Base-by-base conservation (phyloP, 2,113 vertebrate species). In the Pionites leucogaster region DNA sequence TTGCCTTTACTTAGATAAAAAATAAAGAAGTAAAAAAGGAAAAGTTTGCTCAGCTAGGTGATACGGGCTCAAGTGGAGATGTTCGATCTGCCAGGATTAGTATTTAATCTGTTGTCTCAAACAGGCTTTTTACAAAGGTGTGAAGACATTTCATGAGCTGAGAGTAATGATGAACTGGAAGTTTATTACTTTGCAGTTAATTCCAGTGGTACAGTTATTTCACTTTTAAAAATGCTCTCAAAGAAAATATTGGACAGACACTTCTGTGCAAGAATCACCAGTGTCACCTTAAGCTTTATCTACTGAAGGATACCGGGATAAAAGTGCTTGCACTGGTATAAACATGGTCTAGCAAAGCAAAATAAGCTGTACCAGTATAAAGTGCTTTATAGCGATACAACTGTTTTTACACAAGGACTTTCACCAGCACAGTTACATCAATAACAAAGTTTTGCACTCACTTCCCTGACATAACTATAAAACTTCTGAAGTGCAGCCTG, bases 1-100 rank as follows among this genome's bases (percentile, higher is more conserved):
- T 96, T 97, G 86, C 90, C 91, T 94, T 90, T 75, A 92, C 87
- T 95, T 92, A 80, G 69, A 81, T 92, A 52, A 92, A 93, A 95
- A 96, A 79, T 44, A 20, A 15, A 46, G 10, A 13, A 17, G 15
- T 23, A 35, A 19, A 8, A 52, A 37, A 28, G 77, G 59, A 53
- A 9, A 77, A 65, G 50, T 86, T 89, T 85, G 79, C 82, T 90
- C 39, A 94, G 70, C 65, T 86, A 37, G 63, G 46, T 92, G 68
- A 89, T 88, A 92, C 91, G 94, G 96, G 93, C 79, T 92, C 57
- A 79, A 97, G 86, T 71, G 87, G 72, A 97, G 97, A 50, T 15
- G 65, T 64, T 68, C 5, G 39, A 74, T 80, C 90, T 50, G 42
- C 86, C 90, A 84, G 89, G 91, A 90, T 84, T 83, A 94, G 85